phyloP scores from a whole-genome alignment of 1,140 invertebrate species.

The Zaprionus ghesquierei region DNA sequence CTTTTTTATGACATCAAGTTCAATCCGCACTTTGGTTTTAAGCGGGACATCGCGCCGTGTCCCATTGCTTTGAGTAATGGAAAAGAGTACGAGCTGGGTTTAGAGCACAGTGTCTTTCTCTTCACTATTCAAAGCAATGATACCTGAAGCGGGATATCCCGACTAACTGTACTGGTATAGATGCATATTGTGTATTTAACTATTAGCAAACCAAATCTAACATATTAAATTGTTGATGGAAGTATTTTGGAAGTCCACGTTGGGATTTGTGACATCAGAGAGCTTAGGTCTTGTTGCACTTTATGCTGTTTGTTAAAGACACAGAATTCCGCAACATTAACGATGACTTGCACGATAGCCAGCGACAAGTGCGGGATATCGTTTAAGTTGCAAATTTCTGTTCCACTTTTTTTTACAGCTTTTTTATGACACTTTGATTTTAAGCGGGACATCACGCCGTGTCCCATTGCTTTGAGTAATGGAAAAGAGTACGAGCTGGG shows the following conservation, averaged over 20 bases:
- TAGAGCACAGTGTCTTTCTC: neutral
- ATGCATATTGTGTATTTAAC: neutral
- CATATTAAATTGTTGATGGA: too few species aligned
- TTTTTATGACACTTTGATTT: neutral
- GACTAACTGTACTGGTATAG: too few species aligned
- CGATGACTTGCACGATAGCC: conserved; percentile 43
- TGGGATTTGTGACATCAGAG: neutral
- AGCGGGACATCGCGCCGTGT: neutral
- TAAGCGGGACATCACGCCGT: neutral
- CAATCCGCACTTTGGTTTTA: neutral
- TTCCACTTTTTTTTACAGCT: neutral
- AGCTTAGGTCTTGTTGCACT: neutral
- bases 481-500: conserved; percentile 9
- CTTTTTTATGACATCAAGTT: neutral
- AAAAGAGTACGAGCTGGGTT: conserved; percentile 9
- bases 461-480: conserved; percentile 17
- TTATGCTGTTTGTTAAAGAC: neutral
- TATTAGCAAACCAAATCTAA: neutral
- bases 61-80: conserved; percentile 17
- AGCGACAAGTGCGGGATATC: conserved; percentile 40
- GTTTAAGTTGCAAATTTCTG: conserved; percentile 36
- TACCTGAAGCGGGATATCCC: neutral
- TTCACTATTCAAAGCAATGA: conserved; percentile 26
- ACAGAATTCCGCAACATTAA: conserved; percentile 39
- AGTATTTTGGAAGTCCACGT: neutral